Base-by-base conservation (phyloP, 2,113 vertebrate species). In the Anseranas semipalmata region DNA sequence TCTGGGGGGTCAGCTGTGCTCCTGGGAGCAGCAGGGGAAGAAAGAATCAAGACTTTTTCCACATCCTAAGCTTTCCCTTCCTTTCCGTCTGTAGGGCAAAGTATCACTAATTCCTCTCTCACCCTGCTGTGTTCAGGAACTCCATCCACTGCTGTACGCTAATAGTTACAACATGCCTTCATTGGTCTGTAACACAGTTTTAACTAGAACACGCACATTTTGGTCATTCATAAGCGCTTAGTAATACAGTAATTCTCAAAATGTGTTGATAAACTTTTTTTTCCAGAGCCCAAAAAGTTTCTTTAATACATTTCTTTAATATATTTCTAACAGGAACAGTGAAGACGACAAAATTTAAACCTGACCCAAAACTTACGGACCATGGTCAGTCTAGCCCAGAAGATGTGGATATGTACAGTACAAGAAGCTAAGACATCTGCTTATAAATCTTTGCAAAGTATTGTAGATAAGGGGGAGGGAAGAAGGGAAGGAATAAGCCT, bases 371-470 rank as follows among this genome's bases (percentile, higher is more conserved):
- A 67, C 96, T 99, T 80, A 92, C 98, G 98, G 99, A 99, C 95
- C 98, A 99, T 2, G 99, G 99, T 65, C 99, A 99, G 91, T 98
- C 99, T 76, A 98, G 58, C 96, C 98, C 99, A 4, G 99, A 99
- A 95, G 99, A 99, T 80, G 96, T 95, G 95, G 99, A 99, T 96
- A 96, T 99, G 98, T 99, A 99, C 98, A 99, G 98, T 96, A 99
- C 98, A 58, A 98, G 99, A 96, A 98, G 98, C 97, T 99, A 92
- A 94, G 82, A 53, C 12, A 77, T n/a, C 92, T 62, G 56, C 85
- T 82, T 59, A 71, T 70, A 89, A 80, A 74, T 86, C 85, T 62
- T 73, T 87, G 68, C 88, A 59, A 75, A 94, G 32, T 85, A 43
- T 85, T 70, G 90, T 90, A 55, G 73, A 96, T 66, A 62, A 78